Evolutionary conservation across 2,113 vertebrate genomes (phyloP).

Genomic region (Oreochromis tanganicae): DNA sequence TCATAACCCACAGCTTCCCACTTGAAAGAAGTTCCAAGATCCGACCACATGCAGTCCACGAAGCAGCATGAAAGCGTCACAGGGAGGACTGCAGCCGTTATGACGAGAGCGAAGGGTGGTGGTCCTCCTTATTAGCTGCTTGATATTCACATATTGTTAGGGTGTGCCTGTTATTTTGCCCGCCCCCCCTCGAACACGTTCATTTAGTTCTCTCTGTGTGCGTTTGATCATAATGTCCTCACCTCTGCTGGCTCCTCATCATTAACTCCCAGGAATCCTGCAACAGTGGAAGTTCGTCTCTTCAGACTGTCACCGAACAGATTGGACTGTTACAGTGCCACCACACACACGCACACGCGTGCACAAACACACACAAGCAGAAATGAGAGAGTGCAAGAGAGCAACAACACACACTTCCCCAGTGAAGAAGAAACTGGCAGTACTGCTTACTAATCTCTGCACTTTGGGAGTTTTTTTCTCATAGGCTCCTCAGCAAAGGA

Average conservation of each 20-base stretch:
- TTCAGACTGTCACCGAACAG: not conserved
- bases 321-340: not conserved
- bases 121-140: constrained; percentile 11
- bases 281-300: constrained; percentile 1
- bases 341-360: not conserved
- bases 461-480: constrained; percentile 19
- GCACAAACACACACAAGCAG: not conserved
- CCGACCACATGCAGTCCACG: not conserved
- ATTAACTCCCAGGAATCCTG: constrained; percentile 36
- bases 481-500: not conserved
- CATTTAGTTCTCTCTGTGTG: constrained; percentile 38
- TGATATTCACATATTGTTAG: constrained; percentile 2
- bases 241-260: constrained; percentile 32
- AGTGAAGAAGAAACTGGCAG: constrained; percentile 9
- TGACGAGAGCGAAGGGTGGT: not conserved
- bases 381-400: not conserved
- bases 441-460: constrained; percentile 35
- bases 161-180: not conserved
- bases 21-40: not conserved
- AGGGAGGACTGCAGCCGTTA: not conserved
- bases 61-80: not conserved
- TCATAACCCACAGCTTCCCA: not conserved
- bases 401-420: not conserved
- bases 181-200: not conserved
- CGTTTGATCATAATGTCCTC: constrained; percentile 39